Evolutionary conservation across 2,797 vertebrate genomes (phyloP).

Genomic region (Adelosebastes latens): DNA sequence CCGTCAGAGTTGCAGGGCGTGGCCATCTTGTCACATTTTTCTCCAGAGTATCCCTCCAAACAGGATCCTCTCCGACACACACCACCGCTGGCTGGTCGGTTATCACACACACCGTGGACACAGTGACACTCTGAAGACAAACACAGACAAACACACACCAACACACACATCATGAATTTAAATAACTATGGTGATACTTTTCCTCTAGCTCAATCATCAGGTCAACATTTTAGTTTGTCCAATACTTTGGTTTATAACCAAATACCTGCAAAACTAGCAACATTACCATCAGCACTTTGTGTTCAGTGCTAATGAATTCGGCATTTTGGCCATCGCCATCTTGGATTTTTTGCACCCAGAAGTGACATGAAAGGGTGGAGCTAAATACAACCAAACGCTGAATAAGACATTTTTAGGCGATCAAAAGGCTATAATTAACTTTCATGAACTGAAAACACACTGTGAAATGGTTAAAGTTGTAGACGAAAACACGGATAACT

Average conservation of each 20-base stretch:
- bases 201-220: neutral
- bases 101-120: slow-evolving; percentile 93
- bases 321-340: no score
- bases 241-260: neutral
- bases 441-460: no score
- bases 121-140: slow-evolving; percentile 88
- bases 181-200: neutral
- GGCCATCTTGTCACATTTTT: slow-evolving; percentile 84
- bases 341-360: no score
- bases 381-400: no score
- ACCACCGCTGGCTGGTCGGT: slow-evolving; percentile 89
- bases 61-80: slow-evolving; percentile 89
- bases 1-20: slow-evolving; percentile 79
- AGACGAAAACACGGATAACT: no score
- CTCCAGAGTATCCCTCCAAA: slow-evolving; percentile 85
- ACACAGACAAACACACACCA: neutral
- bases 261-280: neutral
- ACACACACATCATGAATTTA: neutral
- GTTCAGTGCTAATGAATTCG: neutral
- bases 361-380: no score
- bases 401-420: no score
- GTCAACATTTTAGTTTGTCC: neutral
- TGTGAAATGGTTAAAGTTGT: no score
- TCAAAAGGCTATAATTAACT: no score
- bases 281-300: neutral